Percentiles rank a stretch among this genome's conserved stretches.
phyloP scores from a whole-genome alignment of 2,888 invertebrate genomes.

The Ctena decussata region DNA sequence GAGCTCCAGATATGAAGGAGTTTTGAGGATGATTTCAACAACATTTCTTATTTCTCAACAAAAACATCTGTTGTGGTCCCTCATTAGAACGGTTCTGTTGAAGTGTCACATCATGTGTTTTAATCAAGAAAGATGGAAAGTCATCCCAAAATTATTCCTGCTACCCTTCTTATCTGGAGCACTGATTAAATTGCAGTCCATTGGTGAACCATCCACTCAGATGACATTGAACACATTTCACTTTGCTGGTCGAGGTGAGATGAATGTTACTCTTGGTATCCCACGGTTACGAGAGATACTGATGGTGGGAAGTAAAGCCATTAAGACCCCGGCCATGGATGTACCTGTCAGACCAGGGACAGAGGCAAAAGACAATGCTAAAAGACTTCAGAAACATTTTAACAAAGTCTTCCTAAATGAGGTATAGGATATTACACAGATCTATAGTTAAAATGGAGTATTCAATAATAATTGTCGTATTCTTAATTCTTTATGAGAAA shows the following conservation, averaged over 20 bases:
- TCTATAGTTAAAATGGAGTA: too few species aligned
- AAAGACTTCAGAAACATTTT: conserved; percentile 91
- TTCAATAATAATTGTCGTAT: too few species aligned
- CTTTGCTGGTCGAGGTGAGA: conserved; percentile 99
- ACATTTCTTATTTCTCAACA: too few species aligned
- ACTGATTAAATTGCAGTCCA: conserved; percentile 89
- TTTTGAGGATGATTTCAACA: too few species aligned
- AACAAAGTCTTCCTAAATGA: conserved; percentile 93
- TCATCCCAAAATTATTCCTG: too few species aligned
- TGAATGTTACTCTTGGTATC: conserved; percentile 99
- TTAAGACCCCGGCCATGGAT: conserved; percentile 98
- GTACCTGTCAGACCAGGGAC: conserved; percentile 91
- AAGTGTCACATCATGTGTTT: too few species aligned
- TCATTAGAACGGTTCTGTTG: too few species aligned
- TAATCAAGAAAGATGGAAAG: too few species aligned
- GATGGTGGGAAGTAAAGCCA: conserved; percentile 96
- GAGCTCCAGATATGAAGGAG: too few species aligned
- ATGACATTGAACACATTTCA: conserved; percentile 99
- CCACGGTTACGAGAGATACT: conserved; percentile 98
- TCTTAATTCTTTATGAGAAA: too few species aligned
- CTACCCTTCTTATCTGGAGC: too few species aligned
- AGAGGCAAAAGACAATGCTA: conserved; percentile 88
- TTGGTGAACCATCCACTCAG: conserved; percentile 99
- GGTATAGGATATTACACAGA: conserved; percentile 70
- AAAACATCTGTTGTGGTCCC: too few species aligned